Evolutionary conservation across 2,797 vertebrate genomes (phyloP), one percentile per base, ranked within the genome.

Genomic region (Sebastes melanostomus): DNA sequence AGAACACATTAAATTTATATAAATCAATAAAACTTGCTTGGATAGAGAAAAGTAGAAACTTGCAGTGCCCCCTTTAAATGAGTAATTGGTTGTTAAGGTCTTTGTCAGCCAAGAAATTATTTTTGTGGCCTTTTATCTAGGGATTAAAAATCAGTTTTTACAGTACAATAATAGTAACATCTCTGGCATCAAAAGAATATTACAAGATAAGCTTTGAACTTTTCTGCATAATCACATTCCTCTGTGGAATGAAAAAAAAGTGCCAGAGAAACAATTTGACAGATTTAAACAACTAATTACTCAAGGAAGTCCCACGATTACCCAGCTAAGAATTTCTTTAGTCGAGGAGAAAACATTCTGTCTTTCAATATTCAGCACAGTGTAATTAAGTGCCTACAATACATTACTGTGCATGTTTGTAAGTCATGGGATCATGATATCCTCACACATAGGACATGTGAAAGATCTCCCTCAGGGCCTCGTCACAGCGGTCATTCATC

Each of bases 401-500:
- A 32, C 14, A 72, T 60, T 46, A 36, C 4, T 73, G 46, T 78
- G 76, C 9, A 42, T 66, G 36, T 82, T 75, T 77, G 29, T 52
- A 27, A 63, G 50, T 62, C 25, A 80, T 4, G 68, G 14, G 24
- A 67, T 77, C 18, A n/a, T 42, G 8, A 34, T 74, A 22, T 60
- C 84, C 98, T 98, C 95, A 99, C 98, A 98, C 93, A 63, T 99
- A 99, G 75, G 98, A 99, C 96, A 99, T 98, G 86, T 99, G 98
- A 92, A 99, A 99, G 88, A 99, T 99, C 96, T 99, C 98, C 95
- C 96, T 96, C 86, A 99, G 92, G 80, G 98, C 98, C 83, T 98
- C 98, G 36, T 99, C 96, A 85, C 98, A 99, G 91, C 97, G 97
- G 94, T 98, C 97, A 86, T 99, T 99, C 97, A 99, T 97, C 95